Conservation (phyloP, 2,888 invertebrate species). For the Nipponacmea schrenckii region DNA sequence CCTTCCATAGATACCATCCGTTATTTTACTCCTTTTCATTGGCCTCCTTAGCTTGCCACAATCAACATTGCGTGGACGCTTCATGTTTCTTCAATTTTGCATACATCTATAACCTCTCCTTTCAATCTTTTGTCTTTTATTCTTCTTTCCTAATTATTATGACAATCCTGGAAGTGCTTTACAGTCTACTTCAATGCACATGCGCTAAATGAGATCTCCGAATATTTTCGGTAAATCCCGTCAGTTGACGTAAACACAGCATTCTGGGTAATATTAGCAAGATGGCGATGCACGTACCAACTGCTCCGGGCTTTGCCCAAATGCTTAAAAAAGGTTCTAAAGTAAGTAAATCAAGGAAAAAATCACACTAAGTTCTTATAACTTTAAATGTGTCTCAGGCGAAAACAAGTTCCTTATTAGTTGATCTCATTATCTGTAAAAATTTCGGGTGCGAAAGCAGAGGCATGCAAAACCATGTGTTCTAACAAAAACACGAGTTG, state of each 20-base stretch:
- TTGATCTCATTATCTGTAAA: too few relatives aligned
- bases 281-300: conserved; percentile 97
- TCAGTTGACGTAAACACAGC: conserved; percentile 6
- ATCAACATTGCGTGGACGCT: conserved; percentile 96
- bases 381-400: too few relatives aligned
- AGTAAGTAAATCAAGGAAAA: conserved; percentile 57
- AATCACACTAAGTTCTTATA: too few relatives aligned
- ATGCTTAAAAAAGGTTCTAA: conserved; percentile 97
- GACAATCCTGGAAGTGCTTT: conserved; percentile 43
- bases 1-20: conserved; percentile 98
- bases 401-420: too few relatives aligned
- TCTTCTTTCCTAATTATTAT: conserved; percentile 41
- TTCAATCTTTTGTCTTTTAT: conserved; percentile 25
- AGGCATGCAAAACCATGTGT: too few relatives aligned
- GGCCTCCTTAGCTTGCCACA: conserved; percentile 92
- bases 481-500: too few relatives aligned
- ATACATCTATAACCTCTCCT: conserved; percentile 27
- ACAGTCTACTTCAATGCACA: conserved; percentile 35
- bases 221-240: conserved; percentile 12
- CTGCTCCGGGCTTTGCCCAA: conserved; percentile 92
- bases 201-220: conserved; percentile 29
- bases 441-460: too few relatives aligned
- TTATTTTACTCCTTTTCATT: conserved; percentile 95
- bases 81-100: conserved; percentile 74
- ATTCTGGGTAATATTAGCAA: conserved; percentile 42